A percentile compares a stretch with the other conserved stretches of the same genome.
phyloP scores from a whole-genome alignment of 64 coral and sea anemone species.

The Anthopleura sola region DNA sequence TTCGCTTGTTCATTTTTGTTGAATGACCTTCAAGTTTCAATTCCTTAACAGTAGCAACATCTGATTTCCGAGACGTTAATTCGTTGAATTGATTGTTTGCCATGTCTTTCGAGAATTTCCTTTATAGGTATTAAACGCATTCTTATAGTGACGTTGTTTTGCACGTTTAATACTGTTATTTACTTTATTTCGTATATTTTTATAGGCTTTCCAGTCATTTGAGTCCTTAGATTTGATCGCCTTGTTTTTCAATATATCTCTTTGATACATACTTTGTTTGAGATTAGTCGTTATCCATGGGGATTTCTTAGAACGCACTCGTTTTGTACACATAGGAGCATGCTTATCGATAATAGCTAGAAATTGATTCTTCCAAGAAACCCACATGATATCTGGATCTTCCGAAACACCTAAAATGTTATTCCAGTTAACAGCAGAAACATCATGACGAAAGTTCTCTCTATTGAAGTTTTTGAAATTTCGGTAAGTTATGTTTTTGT shows the following conservation, averaged over 20 bases:
- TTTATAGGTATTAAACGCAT: not conserved
- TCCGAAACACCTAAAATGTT: not conserved
- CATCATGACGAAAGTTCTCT: slow-evolving; percentile 40
- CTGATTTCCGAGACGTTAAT: not conserved
- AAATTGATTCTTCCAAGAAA: slow-evolving; percentile 31
- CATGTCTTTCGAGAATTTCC: slow-evolving; percentile 14
- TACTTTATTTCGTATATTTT: not conserved
- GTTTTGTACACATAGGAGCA: slow-evolving; percentile 28
- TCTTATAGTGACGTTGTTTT: no score
- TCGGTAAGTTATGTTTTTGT: slow-evolving; percentile 23
- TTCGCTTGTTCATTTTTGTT: not conserved
- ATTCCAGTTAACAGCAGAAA: slow-evolving; percentile 15
- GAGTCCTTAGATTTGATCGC: slow-evolving; percentile 43
- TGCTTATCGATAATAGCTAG: slow-evolving; percentile 17
- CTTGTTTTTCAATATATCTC: slow-evolving; percentile 50
- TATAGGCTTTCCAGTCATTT: slow-evolving; percentile 17
- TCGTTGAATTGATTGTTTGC: no score
- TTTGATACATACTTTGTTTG: slow-evolving; percentile 43
- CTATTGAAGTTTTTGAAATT: slow-evolving; percentile 37
- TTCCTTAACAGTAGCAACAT: not conserved
- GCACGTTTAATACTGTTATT: no score
- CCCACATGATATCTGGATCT: slow-evolving; percentile 49
- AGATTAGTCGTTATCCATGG: slow-evolving; percentile 41
- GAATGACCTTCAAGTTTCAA: slow-evolving; percentile 6
- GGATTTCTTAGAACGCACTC: slow-evolving; percentile 6